phyloP scores from a whole-genome alignment of 2,888 invertebrate species.

The Ormyrus thymus region DNA sequence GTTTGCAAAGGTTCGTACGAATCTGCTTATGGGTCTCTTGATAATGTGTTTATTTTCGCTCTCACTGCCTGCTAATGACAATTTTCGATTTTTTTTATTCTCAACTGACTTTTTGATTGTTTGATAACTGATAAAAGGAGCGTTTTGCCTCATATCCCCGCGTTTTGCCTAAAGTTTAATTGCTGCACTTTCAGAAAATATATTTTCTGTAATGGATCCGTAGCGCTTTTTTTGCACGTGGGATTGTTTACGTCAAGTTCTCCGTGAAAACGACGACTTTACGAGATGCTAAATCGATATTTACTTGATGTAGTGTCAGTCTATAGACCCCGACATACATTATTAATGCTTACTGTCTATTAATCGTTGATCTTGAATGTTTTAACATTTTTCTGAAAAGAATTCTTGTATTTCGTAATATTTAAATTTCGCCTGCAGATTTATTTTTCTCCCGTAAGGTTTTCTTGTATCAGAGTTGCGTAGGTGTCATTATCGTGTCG shows the following conservation, averaged over 20 bases:
- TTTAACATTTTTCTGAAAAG: too few relatives aligned
- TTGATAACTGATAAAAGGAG: too few relatives aligned
- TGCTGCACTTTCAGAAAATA: too few relatives aligned
- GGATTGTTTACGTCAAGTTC: conserved; percentile 18
- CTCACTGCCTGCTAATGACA: not conserved
- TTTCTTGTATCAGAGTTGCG: conserved; percentile 26
- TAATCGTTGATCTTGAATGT: not conserved
- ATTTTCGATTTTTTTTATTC: not conserved
- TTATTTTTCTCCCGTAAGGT: conserved; percentile 15
- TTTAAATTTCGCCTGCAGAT: not conserved
- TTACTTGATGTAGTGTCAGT: too few relatives aligned
- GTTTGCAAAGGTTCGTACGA: conserved; percentile 50
- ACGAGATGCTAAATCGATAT: too few relatives aligned
- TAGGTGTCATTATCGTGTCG: conserved; percentile 40
- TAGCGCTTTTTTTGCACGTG: conserved; percentile 30
- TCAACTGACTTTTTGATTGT: not conserved
- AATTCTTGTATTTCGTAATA: not conserved
- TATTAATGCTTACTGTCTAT: not conserved
- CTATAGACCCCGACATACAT: too few relatives aligned
- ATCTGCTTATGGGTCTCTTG: not conserved
- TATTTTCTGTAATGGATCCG: too few relatives aligned
- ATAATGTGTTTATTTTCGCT: not conserved
- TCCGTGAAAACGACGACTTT: too few relatives aligned
- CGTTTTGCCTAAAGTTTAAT: too few relatives aligned
- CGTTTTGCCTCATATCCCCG: too few relatives aligned